phyloP scores from a whole-genome alignment of 1,140 invertebrate species.

The Bombus balteatus region DNA sequence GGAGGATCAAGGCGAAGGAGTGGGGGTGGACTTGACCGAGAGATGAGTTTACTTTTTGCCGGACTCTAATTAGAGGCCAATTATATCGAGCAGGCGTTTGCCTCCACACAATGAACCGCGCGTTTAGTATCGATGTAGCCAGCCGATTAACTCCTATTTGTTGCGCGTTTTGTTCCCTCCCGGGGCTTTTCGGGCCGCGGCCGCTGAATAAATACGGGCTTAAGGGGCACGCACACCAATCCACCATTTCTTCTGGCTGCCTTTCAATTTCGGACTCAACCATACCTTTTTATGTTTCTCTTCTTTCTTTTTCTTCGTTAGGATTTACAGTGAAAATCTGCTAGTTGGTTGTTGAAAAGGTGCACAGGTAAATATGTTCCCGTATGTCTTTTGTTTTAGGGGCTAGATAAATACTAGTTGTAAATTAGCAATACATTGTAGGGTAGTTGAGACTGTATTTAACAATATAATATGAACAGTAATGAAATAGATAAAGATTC shows the following conservation, averaged over 20 bases:
- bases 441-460: no score
- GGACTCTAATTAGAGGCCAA: slow-evolving; percentile 76
- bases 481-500: no score
- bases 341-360: not conserved
- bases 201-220: slow-evolving; percentile 72
- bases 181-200: slow-evolving; percentile 57
- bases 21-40: slow-evolving; percentile 7
- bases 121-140: slow-evolving; percentile 73
- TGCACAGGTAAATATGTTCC: not conserved
- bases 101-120: slow-evolving; percentile 74
- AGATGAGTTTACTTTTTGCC: slow-evolving; percentile 75
- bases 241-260: no score
- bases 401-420: not conserved
- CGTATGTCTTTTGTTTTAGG: not conserved
- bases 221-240: slow-evolving; percentile 63
- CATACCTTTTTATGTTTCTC: not conserved
- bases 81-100: slow-evolving; percentile 77
- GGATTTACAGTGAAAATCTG: not conserved
- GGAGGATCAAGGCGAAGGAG: not conserved
- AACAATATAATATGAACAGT: no score
- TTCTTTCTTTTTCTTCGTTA: not conserved
- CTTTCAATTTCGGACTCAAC: slow-evolving; percentile 22
- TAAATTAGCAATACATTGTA: no score
- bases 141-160: slow-evolving; percentile 75
- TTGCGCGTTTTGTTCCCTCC: slow-evolving; percentile 72